Evolutionary conservation across 2,113 vertebrate species (phyloP).

Genomic region (Aptenodytes patagonicus): DNA sequence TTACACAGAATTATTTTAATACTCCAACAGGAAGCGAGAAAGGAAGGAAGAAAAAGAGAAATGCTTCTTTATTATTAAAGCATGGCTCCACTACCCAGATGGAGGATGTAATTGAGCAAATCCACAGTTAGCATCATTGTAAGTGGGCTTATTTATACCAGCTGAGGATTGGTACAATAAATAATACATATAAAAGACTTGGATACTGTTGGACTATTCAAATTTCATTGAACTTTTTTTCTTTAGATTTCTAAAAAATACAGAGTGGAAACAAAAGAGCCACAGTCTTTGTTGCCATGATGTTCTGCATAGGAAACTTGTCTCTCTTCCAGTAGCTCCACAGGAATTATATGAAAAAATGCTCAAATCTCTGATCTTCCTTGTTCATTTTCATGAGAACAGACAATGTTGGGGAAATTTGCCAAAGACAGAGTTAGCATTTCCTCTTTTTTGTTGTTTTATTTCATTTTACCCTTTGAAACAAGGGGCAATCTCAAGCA

Average conservation of each 20-base stretch:
- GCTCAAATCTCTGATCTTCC: background rate
- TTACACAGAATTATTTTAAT: constrained; percentile 27
- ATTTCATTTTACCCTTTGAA: background rate
- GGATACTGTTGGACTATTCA: background rate
- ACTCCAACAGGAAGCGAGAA: background rate
- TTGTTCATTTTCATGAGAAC: constrained; percentile 4
- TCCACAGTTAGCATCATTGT: background rate
- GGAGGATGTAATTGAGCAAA: constrained; percentile 18
- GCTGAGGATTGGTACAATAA: background rate
- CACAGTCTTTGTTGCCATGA: background rate
- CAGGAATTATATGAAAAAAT: constrained; percentile 26
- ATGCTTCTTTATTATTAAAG: background rate
- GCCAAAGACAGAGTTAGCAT: background rate
- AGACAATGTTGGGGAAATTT: background rate
- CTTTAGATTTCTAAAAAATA: background rate
- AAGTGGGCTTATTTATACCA: constrained; percentile 9
- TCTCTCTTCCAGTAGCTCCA: constrained; percentile 17
- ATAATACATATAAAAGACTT: constrained; percentile 2
- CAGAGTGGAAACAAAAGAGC: background rate
- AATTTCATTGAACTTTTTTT: background rate
- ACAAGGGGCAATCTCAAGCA: background rate
- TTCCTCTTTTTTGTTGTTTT: background rate
- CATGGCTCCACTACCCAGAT: constrained; percentile 5
- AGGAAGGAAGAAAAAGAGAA: constrained; percentile 27
- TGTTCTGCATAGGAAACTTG: constrained; percentile 3